Evolutionary conservation across 2,113 vertebrate species (phyloP), one percentile per base, ranked within the genome.

Genomic region (Toxostoma redivivum): DNA sequence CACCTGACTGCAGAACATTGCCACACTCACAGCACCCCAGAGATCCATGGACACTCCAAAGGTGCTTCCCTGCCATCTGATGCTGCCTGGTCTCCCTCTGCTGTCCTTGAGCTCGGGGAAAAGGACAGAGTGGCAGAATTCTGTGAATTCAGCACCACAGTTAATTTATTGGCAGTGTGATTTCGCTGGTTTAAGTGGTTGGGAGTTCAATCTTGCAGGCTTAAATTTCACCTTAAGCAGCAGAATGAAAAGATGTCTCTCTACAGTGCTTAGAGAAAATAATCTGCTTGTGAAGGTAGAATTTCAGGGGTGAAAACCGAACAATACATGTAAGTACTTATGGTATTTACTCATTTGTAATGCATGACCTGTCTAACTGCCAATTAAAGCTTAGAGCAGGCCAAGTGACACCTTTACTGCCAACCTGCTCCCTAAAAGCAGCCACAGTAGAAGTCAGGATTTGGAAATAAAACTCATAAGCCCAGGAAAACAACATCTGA

Each of bases 191-290:
- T 91, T 38, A 44, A 81, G 62, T 62, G 44, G 71, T 13, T 61
- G 42, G 54, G 20, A 66, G 74, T 18, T 81, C 70, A 72, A 2
- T 22, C 62, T 73, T 62, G 30, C 38, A 70, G 87, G 50, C 10
- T 96, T 90, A 73, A 54, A 82, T 92, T 85, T 86, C 44, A 47
- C 56, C 51, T 25, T 37, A 66, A 81, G 31, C n/a, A 77, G 72
- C 48, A 86, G 44, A 81, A 86, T 0, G 13, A 65, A 66, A 33
- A 60, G 23, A 37, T 60, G 27, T 10, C 31, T 74, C 58, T 38
- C 47, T 64, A 2, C 1, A 22, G 45, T 2, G 10, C 48, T 80
- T 20, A 12, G 9, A 42, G 25, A 57, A 92, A 76, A 60, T n/a
- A 45, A 92, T 58, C 21, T 47, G 23, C 62, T 77, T 38, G 35